Evolutionary conservation across 2,888 invertebrate genomes (phyloP).

Genomic region (Pteria penguin): DNA sequence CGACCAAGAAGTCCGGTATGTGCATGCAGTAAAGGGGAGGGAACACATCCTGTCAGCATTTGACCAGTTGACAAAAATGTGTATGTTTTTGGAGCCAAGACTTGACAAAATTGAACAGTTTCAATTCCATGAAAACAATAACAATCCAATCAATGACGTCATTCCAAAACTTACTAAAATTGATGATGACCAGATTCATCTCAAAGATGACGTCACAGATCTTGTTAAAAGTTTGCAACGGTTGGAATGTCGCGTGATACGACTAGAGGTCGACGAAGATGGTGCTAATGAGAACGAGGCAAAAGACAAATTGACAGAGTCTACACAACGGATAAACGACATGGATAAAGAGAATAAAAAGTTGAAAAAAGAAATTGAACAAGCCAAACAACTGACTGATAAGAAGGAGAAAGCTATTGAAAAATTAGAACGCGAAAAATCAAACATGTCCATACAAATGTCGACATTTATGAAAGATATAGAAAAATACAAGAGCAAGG

Average conservation of each 20-base stretch:
- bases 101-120: conserved; percentile 25
- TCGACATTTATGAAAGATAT: conserved; percentile 1
- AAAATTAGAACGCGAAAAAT: conserved; percentile 2
- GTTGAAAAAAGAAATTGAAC: not conserved
- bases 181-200: conserved; percentile 14
- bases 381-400: not conserved
- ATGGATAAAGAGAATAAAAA: conserved; percentile 24
- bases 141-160: not conserved
- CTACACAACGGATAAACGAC: conserved; percentile 6
- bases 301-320: not conserved
- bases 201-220: conserved; percentile 18
- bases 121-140: not conserved
- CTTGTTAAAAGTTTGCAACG: conserved; percentile 30
- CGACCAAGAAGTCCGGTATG: not conserved
- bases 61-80: conserved; percentile 17
- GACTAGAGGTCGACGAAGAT: conserved; percentile 39
- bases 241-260: conserved; percentile 42
- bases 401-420: not conserved
- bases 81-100: conserved; percentile 18
- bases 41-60: conserved; percentile 21
- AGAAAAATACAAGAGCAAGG: not conserved
- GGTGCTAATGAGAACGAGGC: conserved; percentile 24
- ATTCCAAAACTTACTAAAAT: conserved; percentile 6
- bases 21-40: conserved; percentile 21
- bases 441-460: not conserved